These are phyloP conservation scores for Scaptodrosophila lebanonensis DNA, from an alignment of 1,140 invertebrate genomes.

Conservation along the genomic window DNA sequence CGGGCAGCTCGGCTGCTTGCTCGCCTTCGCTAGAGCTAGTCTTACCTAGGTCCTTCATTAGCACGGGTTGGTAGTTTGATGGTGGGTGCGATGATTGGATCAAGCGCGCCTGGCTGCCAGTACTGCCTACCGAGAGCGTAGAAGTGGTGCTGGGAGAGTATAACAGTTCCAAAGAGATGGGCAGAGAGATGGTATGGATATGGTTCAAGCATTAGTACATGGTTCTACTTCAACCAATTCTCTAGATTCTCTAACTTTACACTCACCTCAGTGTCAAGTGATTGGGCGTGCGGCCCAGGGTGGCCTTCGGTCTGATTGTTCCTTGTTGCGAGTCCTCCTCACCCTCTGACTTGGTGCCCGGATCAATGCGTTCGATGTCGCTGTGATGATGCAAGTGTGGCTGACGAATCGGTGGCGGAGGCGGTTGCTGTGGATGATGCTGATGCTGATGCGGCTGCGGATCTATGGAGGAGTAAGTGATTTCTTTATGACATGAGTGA, in stretches of 20 bases:
- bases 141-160: constrained; percentile 87
- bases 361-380: constrained; percentile 81
- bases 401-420: constrained; percentile 60
- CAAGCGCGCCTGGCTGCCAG: constrained; percentile 93
- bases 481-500: constrained; percentile 55
- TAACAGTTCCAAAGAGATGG: constrained; percentile 20
- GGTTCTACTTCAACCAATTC: background rate
- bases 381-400: constrained; percentile 69
- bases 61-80: constrained; percentile 90
- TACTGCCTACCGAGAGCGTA: constrained; percentile 94
- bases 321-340: constrained; percentile 88
- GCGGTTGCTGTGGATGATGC: constrained; percentile 60
- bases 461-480: constrained; percentile 56
- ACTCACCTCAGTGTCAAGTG: constrained; percentile 89
- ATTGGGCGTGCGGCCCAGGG: constrained; percentile 91
- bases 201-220: constrained; percentile 21
- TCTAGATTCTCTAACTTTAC: background rate
- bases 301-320: constrained; percentile 83
- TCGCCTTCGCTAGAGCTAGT: constrained; percentile 41
- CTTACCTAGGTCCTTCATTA: constrained; percentile 92
- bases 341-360: constrained; percentile 90
- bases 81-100: constrained; percentile 96
- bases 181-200: constrained; percentile 18
- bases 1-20: constrained; percentile 1
- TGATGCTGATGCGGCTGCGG: constrained; percentile 52